These are phyloP conservation scores for Notolepis coatsorum DNA, from an alignment of 2,797 vertebrate species.

Conservation along the genomic window DNA sequence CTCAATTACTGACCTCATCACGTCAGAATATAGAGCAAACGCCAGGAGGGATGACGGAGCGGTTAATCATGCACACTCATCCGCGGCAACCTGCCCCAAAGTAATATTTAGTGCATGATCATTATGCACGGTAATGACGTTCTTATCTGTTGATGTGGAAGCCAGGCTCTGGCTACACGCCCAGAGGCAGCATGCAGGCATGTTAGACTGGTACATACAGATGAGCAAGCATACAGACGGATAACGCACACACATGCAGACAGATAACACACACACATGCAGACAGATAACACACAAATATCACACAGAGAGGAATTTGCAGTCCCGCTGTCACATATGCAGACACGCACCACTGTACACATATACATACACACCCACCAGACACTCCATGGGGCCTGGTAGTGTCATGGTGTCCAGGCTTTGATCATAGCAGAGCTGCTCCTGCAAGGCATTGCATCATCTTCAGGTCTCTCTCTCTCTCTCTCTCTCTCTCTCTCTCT, in stretches of 20 bases:
- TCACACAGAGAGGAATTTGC: too few species aligned
- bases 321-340: too few species aligned
- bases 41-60: too few species aligned
- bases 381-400: constrained; percentile 26
- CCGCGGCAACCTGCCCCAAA: too few species aligned
- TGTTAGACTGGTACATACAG: not conserved
- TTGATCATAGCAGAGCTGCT: constrained; percentile 43
- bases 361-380: too few species aligned
- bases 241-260: too few species aligned
- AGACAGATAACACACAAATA: too few species aligned
- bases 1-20: not conserved
- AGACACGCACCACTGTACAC: too few species aligned
- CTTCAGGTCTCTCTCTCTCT: not conserved
- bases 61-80: constrained; percentile 3
- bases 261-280: too few species aligned
- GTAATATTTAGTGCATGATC: not conserved
- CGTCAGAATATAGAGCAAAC: too few species aligned
- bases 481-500: not conserved
- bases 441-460: constrained; percentile 11
- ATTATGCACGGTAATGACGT: not conserved
- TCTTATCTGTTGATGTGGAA: not conserved
- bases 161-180: not conserved
- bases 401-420: constrained; percentile 44
- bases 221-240: too few species aligned
- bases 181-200: constrained; percentile 34